Evolutionary conservation across 2,888 invertebrate species (phyloP).

Genomic region (Omphaloscelis lunosa): DNA sequence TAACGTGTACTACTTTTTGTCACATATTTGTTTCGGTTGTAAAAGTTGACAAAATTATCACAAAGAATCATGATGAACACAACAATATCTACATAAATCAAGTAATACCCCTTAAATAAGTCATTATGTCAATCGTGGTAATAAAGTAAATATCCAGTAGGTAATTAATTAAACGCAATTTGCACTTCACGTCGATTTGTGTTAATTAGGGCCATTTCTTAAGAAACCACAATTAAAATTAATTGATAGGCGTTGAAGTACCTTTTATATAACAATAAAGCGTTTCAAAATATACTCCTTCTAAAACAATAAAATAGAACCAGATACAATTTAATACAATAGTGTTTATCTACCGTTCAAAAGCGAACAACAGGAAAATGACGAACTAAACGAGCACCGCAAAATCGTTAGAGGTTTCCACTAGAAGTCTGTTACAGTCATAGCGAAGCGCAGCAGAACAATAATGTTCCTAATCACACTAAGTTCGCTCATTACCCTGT

Average conservation of each 20-base stretch:
- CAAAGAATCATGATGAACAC: neutral
- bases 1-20: too few species aligned
- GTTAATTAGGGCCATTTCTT: neutral
- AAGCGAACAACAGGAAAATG: conserved; percentile 17
- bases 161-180: neutral
- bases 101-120: neutral
- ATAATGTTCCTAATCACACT: conserved; percentile 65
- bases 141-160: too few species aligned
- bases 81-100: neutral
- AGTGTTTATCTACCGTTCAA: neutral
- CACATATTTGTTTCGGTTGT: neutral
- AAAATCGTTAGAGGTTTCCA: conserved; percentile 43
- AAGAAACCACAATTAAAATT: neutral
- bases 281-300: neutral
- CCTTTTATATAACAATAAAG: neutral
- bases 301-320: neutral
- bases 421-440: conserved; percentile 60
- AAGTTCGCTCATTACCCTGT: conserved; percentile 70
- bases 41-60: neutral
- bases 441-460: conserved; percentile 64
- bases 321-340: neutral
- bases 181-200: too few species aligned
- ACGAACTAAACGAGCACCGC: conserved; percentile 26
- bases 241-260: neutral
- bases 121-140: too few species aligned